Evolutionary conservation across 2,888 invertebrate species (phyloP).

Genomic region (Perdita meconis): DNA sequence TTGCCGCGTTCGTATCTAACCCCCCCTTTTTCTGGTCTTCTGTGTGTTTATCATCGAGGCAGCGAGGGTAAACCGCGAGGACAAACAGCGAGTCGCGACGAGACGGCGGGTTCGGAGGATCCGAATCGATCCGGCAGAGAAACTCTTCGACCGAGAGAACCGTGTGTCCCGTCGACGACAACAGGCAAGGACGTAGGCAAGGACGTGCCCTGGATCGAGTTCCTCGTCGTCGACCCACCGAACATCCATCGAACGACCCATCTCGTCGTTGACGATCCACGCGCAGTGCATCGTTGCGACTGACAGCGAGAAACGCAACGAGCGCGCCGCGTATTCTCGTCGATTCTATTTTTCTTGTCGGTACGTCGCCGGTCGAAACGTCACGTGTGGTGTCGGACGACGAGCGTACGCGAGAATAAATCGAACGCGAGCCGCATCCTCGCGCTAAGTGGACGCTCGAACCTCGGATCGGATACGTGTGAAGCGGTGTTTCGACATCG

Average conservation of each 20-base stretch:
- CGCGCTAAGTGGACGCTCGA: constrained; percentile 16
- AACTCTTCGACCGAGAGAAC: too few relatives aligned
- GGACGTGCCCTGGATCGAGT: too few relatives aligned
- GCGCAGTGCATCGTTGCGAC: constrained; percentile 37
- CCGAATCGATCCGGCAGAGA: too few relatives aligned
- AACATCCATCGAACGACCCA: background rate
- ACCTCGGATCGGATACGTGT: constrained; percentile 56
- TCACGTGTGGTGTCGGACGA: constrained; percentile 57
- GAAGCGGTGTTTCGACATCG: constrained; percentile 23
- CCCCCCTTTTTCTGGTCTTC: background rate
- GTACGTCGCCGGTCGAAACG: constrained; percentile 23
- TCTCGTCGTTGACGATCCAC: constrained; percentile 25
- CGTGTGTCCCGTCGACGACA: constrained; percentile 60
- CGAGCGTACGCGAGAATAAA: constrained; percentile 23
- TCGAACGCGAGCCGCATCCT: constrained; percentile 20
- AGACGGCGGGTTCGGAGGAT: constrained; percentile 25
- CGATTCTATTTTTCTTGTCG: constrained; percentile 7
- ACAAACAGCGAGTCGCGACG: constrained; percentile 1
- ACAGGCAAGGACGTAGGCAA: constrained; percentile 60
- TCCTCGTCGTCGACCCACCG: constrained; percentile 19
- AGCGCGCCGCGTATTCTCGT: background rate
- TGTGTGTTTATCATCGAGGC: constrained; percentile 38
- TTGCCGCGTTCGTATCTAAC: constrained; percentile 18
- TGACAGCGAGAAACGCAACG: constrained; percentile 8
- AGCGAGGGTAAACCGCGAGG: too few relatives aligned